Evolutionary conservation across 2,888 invertebrate genomes (phyloP).

Genomic region (Eupithecia pulchellata): DNA sequence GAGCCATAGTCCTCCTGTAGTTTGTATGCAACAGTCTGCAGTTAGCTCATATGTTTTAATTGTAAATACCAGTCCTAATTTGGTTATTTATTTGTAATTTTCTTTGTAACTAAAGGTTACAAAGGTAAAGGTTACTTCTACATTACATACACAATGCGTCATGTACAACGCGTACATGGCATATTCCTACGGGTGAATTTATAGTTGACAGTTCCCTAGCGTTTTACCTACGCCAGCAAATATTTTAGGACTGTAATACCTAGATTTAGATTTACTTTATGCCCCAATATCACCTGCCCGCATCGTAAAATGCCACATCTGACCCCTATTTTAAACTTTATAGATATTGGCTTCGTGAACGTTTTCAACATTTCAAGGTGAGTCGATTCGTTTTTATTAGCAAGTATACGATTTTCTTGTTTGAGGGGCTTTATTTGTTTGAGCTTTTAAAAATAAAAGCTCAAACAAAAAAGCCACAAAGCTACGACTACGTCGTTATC

Average conservation of each 20-base stretch:
- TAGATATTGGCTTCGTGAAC: slow-evolving; percentile 37
- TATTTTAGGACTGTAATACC: slow-evolving; percentile 17
- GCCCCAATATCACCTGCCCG: slow-evolving; percentile 42
- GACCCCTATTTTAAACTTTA: slow-evolving; percentile 38
- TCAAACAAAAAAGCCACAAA: background rate
- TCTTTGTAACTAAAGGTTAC: too few relatives aligned
- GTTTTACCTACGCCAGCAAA: slow-evolving; percentile 18
- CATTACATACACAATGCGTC: too few relatives aligned
- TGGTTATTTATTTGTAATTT: too few relatives aligned
- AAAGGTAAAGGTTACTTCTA: too few relatives aligned
- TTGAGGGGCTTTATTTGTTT: background rate
- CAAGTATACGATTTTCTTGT: slow-evolving; percentile 4
- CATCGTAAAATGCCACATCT: slow-evolving; percentile 40
- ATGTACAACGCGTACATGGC: too few relatives aligned
- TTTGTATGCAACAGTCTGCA: too few relatives aligned
- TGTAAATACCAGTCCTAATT: too few relatives aligned
- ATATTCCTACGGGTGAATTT: background rate
- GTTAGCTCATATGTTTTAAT: too few relatives aligned
- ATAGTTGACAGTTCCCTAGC: background rate
- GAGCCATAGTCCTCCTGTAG: too few relatives aligned
- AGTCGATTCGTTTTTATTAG: slow-evolving; percentile 17
- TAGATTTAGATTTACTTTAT: slow-evolving; percentile 43
- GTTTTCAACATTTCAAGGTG: slow-evolving; percentile 31
- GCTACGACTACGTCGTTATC: background rate
- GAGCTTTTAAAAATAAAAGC: background rate